Percentiles rank a stretch among this genome's conserved stretches.
These are phyloP conservation scores for Eumerus sabulonum DNA, from an alignment of 2,888 invertebrate species.

Conservation along the genomic window DNA sequence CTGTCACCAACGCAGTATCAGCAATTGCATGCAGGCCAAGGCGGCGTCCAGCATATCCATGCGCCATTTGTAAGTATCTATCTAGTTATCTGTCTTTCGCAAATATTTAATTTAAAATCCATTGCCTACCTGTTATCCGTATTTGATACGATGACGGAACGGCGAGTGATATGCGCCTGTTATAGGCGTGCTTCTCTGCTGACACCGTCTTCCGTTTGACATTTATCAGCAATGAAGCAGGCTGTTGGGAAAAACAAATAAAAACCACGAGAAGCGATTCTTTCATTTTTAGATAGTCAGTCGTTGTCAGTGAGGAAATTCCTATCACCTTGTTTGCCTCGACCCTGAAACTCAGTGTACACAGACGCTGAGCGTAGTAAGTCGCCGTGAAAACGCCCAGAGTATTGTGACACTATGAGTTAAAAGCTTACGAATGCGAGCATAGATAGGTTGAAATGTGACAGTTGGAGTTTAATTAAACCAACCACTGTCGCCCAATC, in stretches of 20 bases:
- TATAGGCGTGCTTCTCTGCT: neutral
- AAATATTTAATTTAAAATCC: neutral
- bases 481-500: too few species aligned
- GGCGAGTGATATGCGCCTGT: constrained; percentile 17
- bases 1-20: constrained; percentile 86
- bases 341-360: constrained; percentile 15
- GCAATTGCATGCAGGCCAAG: constrained; percentile 79
- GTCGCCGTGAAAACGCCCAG: neutral
- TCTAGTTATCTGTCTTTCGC: constrained; percentile 11
- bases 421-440: constrained; percentile 1
- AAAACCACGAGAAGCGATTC: neutral
- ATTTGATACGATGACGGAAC: constrained; percentile 1
- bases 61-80: constrained; percentile 83
- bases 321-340: constrained; percentile 3
- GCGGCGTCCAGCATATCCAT: constrained; percentile 81
- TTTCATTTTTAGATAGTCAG: neutral
- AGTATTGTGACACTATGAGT: too few species aligned
- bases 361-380: too few species aligned
- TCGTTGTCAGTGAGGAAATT: constrained; percentile 22
- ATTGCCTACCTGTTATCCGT: neutral
- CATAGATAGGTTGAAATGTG: neutral
- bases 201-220: constrained; percentile 18
- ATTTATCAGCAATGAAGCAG: constrained; percentile 8
- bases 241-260: too few species aligned
- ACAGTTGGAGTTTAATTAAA: constrained; percentile 37